Evolutionary conservation across 2,888 invertebrate genomes (phyloP).

Genomic region (Seira musarum): DNA sequence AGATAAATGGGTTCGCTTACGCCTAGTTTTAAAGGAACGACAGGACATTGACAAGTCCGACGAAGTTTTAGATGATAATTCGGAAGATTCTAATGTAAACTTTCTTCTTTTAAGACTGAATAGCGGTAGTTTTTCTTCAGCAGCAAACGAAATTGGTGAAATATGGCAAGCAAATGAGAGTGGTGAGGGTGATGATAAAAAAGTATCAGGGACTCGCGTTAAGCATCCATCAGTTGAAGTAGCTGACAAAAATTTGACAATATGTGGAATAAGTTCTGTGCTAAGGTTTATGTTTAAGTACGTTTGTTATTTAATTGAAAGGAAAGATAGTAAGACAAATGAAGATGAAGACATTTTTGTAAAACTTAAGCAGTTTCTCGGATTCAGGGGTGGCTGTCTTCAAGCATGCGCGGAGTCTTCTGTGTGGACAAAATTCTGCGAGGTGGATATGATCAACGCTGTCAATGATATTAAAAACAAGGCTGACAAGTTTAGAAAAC

Average conservation of each 20-base stretch:
- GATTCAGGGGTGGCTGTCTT: constrained; percentile 86
- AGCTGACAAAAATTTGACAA: constrained; percentile 76
- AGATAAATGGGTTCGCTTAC: constrained; percentile 40
- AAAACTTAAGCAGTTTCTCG: constrained; percentile 76
- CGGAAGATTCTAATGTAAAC: neutral
- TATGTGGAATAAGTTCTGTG: constrained; percentile 86
- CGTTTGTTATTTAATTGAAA: constrained; percentile 56
- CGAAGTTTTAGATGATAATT: neutral
- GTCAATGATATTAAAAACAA: constrained; percentile 25
- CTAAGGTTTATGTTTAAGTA: constrained; percentile 75
- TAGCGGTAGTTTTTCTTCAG: neutral
- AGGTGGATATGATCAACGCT: constrained; percentile 78
- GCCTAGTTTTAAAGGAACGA: constrained; percentile 7
- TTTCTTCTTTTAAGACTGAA: constrained; percentile 15
- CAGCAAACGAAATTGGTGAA: neutral
- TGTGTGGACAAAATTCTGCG: constrained; percentile 94
- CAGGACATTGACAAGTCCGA: neutral
- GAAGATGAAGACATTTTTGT: neutral
- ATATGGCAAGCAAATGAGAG: no score
- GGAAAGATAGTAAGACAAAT: neutral
- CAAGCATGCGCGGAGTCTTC: constrained; percentile 88
- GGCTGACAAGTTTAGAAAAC: neutral
- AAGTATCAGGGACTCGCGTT: constrained; percentile 1
- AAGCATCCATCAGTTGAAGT: constrained; percentile 48
- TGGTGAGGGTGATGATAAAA: constrained; percentile 9